Conservation (phyloP, 1,140 invertebrate species). For the Neodiprion lecontei region DNA sequence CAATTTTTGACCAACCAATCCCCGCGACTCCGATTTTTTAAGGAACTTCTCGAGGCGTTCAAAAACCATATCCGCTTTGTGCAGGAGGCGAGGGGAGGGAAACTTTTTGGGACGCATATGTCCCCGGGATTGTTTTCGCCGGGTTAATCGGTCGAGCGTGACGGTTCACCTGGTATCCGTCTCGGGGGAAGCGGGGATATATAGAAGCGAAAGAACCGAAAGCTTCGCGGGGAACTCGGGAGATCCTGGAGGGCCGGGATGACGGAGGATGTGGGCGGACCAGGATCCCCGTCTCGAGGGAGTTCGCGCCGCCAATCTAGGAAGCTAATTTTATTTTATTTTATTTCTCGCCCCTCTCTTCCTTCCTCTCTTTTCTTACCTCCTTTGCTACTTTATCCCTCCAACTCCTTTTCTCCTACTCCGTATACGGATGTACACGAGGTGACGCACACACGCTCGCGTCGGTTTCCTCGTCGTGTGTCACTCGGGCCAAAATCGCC, state of each 20-base stretch:
- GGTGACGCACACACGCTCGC: background rate
- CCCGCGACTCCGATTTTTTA: too few relatives aligned
- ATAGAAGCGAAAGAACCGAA: background rate
- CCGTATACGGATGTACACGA: too few relatives aligned
- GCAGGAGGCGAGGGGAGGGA: background rate
- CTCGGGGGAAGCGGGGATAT: background rate
- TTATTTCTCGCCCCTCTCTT: too few relatives aligned
- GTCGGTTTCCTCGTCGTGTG: background rate
- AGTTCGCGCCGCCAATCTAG: background rate
- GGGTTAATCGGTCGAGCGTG: constrained; percentile 11
- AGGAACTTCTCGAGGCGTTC: too few relatives aligned
- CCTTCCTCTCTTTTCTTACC: too few relatives aligned
- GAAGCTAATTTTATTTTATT: constrained; percentile 4
- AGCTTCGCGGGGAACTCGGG: background rate
- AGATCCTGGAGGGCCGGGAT: background rate
- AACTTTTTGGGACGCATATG: constrained; percentile 9
- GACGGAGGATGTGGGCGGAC: background rate
- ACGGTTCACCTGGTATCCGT: constrained; percentile 11
- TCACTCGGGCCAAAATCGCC: background rate
- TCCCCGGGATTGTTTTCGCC: constrained; percentile 6
- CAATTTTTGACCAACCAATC: too few relatives aligned
- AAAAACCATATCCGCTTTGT: background rate
- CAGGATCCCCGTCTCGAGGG: background rate
- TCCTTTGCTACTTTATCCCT: too few relatives aligned
- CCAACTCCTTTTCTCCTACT: too few relatives aligned